Evolutionary conservation across 2,113 vertebrate genomes (phyloP), one percentile per base, ranked within the genome.

Genomic region (Cacatua alba): DNA sequence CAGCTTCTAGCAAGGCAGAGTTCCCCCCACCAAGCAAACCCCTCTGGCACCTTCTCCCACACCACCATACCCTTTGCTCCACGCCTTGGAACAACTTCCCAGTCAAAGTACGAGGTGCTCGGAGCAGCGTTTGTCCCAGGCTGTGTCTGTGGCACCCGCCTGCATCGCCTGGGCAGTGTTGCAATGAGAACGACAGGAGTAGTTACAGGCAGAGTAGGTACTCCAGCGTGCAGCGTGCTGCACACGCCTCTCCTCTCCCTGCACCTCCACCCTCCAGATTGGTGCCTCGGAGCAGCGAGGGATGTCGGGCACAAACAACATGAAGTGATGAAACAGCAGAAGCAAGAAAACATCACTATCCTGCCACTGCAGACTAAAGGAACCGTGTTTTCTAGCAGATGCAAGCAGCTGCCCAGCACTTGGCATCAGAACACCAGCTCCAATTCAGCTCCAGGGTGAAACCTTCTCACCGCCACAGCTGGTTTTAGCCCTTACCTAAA

Each of bases 61-160:
- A 2, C 3, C 3, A 37, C 29, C 57, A 2, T 1, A 43, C 79
- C 18, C 82, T 68, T 19, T 0, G 0, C 46, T 71, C 13, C 69
- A 10, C 16, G 2, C 55, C 90, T 86, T 29, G 37, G 59, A 7
- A 33, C 43, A 48, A 18, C 25, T 52, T 44, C 44, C 16, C 18
- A 21, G 1, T 13, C 12, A 2, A 33, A 29, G 41, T 17, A 2
- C 1, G 5, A 65, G 48, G 15, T 24, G 0, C 44, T 2, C 0
- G 15, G 57, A 35, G 74, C 28, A 1, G 82, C 0, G 12, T n/a
- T 11, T 0, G 60, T 37, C 80, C 35, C 76, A 2, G 80, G 59
- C 51, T 23, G 49, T 5, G 11, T 1, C 59, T 44, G 86, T 2
- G 4, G 68, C 83, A 20, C 0, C 24, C 0, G 3, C 11, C 4